These are phyloP conservation scores for Nipponia nippon DNA, from an alignment of 2,113 vertebrate species.

Conservation along the genomic window DNA sequence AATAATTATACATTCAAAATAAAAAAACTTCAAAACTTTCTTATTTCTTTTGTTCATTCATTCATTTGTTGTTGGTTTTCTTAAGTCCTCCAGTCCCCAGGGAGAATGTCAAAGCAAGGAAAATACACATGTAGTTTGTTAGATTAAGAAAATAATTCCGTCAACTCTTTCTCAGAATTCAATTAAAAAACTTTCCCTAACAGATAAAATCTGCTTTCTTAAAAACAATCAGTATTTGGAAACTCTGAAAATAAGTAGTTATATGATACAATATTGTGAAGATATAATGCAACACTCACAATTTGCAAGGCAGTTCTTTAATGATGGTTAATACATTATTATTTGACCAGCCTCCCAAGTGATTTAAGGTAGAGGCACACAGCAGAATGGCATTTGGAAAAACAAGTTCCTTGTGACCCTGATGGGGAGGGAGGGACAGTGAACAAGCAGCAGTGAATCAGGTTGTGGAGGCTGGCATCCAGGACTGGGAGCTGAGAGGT, in stretches of 20 bases:
- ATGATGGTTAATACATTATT: background rate
- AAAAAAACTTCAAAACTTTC: background rate
- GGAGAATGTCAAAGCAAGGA: slow-evolving; percentile 45
- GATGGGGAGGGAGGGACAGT: background rate
- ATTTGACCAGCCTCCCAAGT: background rate
- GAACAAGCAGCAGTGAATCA: background rate
- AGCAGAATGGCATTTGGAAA: background rate
- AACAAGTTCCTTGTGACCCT: background rate
- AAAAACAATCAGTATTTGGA: slow-evolving; percentile 55
- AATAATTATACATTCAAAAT: background rate
- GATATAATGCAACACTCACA: background rate
- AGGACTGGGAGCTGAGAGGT: background rate
- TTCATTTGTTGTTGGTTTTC: background rate
- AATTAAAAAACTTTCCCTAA: slow-evolving; percentile 15
- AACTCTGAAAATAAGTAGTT: background rate
- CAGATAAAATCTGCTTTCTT: slow-evolving; percentile 60
- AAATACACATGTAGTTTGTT: background rate
- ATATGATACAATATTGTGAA: background rate
- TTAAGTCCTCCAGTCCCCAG: background rate
- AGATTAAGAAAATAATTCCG: slow-evolving; percentile 54
- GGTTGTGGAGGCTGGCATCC: background rate
- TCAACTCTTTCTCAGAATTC: background rate
- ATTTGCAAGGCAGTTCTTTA: background rate
- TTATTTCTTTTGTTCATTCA: background rate
- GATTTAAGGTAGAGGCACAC: background rate